Base-by-base conservation (phyloP, 1,140 invertebrate species). In the Ceratina australensis region DNA sequence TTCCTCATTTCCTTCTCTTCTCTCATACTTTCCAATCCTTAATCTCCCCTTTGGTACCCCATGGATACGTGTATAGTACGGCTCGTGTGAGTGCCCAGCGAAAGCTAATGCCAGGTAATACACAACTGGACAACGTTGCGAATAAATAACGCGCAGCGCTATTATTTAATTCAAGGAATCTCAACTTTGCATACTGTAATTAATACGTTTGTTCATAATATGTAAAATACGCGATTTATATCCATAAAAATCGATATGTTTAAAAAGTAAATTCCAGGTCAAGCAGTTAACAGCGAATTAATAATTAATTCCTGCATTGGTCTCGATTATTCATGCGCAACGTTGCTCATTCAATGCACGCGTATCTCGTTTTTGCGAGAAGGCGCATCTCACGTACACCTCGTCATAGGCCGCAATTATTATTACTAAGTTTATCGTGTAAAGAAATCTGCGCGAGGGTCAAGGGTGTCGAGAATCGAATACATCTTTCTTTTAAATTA, bases 21-120 rank as follows among this genome's bases (percentile, higher is more conserved):
- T 49, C 65, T 42, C 67, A 24, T 42, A 33, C 33, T 8, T 16
- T 26, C 59, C 10, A 28, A 16, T 8, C 22, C 72, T 66, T 66
- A 5, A 49, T 59, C 64, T 28, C 50, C 61, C 63, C 8, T 22
- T 74, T 26, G 16, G 12, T 60, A 72, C 24, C 54, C 33, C 60
- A 18, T 22, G 50, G 66, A 76, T 78, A 63, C 67, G 61, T 79
- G 77, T 79, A 73, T 66, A 66, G 64, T 72, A 65, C 59, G 60
- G 74, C 78, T 64, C 73, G 73, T 77, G 73, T 69, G 64, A 76
- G 28, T 77, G 85, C 87, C 86, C 87, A 90, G 88, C 89, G 87
- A 89, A 90, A 90, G 89, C 88, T 82, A 90, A 90, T 87, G 81
- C 78, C 85, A 83, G 77, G 49, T 79, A 85, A 77, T 89, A 82